Base-by-base conservation (phyloP, 2,113 vertebrate genomes). In the Xiphias gladius region DNA sequence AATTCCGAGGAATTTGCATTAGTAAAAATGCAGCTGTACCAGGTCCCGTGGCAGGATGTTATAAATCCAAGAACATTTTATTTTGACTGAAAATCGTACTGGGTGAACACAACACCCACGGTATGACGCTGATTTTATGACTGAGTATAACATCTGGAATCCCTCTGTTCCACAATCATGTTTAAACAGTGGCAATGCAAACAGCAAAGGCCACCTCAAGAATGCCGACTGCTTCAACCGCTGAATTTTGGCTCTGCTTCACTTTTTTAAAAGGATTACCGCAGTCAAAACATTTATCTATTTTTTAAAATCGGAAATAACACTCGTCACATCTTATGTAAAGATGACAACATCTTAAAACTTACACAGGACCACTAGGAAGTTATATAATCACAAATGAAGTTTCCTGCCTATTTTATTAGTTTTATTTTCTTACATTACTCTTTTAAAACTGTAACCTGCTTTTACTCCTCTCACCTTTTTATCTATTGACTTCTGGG, bases 101-200 rank as follows among this genome's bases (percentile, higher is more conserved):
- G 0, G 1, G n/a, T 32, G 17, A 55, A 59, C 30, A 71, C 5
- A 55, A 76, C 12, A 50, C 50, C 52, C n/a, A 69, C 32, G 20
- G 39, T 46, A 58, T 52, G 16, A 73, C 8, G n/a, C 28, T 59
- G 12, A 48, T 64, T 67, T 82, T 70, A 73, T 77, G 57, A 75
- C 5, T 11, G 28, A 65, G 65, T 22, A 58, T 57, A 85, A 85
- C 83, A 90, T 88, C 75, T 83, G 87, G 73, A 76, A 61, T 74
- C n/a, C 86, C 81, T 16, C 50, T 10, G 11, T 72, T 76, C 14
- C 28, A 7, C 79, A 20, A 54, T 80, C 66, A 32, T 87, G 85
- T 92, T 92, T 91, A 48, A 62, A 77, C 80, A 88, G 66, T 17
- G 17, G 24, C 61, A 84, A 64, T 50, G 62, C 84, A 90, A 93